These are phyloP conservation scores for Ditula angustiorana DNA, from an alignment of 2,888 invertebrate genomes.

Conservation along the genomic window DNA sequence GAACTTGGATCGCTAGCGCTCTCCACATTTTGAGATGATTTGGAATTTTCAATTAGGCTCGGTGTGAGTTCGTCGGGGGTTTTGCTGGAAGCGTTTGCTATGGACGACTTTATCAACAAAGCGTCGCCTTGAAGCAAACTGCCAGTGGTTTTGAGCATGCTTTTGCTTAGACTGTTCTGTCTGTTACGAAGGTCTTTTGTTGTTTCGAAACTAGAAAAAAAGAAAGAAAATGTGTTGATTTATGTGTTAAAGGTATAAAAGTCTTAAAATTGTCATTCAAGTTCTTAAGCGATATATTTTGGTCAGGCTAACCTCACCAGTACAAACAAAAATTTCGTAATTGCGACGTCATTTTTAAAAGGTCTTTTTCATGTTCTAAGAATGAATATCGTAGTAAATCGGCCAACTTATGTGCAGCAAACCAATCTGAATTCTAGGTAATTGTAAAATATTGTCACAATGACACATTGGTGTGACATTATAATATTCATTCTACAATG, in stretches of 20 bases:
- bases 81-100: conserved; percentile 64
- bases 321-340: too few species aligned
- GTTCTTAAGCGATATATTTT: too few species aligned
- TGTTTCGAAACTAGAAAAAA: conserved; percentile 69
- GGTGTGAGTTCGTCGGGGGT: conserved; percentile 68
- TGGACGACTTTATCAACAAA: conserved; percentile 72
- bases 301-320: too few species aligned
- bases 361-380: too few species aligned
- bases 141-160: conserved; percentile 76
- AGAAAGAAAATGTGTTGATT: not conserved
- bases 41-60: conserved; percentile 61
- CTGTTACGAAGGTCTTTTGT: conserved; percentile 79
- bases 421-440: too few species aligned
- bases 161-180: conserved; percentile 79
- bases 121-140: conserved; percentile 78
- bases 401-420: too few species aligned
- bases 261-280: too few species aligned
- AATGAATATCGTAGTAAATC: too few species aligned
- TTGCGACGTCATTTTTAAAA: too few species aligned
- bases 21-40: conserved; percentile 50
- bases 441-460: too few species aligned
- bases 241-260: not conserved
- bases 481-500: too few species aligned
- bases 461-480: too few species aligned
- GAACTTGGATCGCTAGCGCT: conserved; percentile 46